Percentiles rank a stretch among this genome's conserved stretches.
phyloP scores from a whole-genome alignment of 2,113 vertebrate species.

The Ageneiosus marmoratus region DNA sequence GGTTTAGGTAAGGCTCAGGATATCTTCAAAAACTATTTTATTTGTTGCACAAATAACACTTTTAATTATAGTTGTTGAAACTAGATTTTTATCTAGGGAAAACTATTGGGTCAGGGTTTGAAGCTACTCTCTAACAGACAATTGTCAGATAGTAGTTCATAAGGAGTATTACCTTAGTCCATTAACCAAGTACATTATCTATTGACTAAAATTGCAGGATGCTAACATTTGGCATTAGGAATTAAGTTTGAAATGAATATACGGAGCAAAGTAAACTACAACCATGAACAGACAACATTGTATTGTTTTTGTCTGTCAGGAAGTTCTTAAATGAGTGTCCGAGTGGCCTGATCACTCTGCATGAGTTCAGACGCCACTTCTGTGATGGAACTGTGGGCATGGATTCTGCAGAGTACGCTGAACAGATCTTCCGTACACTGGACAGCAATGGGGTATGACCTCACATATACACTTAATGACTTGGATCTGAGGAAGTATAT shows the following conservation, averaged over 20 bases:
- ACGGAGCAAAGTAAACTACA: background rate
- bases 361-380: constrained; percentile 73
- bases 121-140: background rate
- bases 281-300: background rate
- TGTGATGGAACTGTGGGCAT: constrained; percentile 66
- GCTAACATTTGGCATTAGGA: background rate
- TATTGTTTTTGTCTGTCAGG: constrained; percentile 50
- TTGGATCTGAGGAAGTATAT: background rate
- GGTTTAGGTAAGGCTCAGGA: constrained; percentile 66
- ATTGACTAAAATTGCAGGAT: background rate
- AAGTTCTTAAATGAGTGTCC: constrained; percentile 71
- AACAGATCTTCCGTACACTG: constrained; percentile 69
- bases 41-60: background rate
- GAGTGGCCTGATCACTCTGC: constrained; percentile 68
- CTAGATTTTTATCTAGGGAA: background rate
- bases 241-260: background rate
- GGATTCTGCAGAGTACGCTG: constrained; percentile 61
- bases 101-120: background rate
- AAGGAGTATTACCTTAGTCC: background rate
- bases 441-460: constrained; percentile 66
- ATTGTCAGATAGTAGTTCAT: background rate
- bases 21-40: background rate
- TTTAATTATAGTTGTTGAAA: no score
- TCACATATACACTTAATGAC: background rate
- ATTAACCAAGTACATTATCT: background rate